These are phyloP conservation scores for Pluvialis apricaria DNA, from an alignment of 2,113 vertebrate species.

Conservation along the genomic window DNA sequence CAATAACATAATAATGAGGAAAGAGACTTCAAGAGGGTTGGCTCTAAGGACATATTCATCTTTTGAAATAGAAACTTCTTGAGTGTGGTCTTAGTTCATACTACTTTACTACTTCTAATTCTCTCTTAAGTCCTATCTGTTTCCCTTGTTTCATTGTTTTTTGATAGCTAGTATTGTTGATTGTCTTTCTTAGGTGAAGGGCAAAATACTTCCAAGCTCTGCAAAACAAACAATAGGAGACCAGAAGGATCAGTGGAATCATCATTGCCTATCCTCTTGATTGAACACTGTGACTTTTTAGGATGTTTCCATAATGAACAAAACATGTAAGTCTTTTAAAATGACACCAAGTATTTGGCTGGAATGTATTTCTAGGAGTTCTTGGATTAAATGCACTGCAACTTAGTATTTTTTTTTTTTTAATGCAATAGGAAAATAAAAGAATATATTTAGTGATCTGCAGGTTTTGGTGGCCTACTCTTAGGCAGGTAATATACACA, in stretches of 20 bases:
- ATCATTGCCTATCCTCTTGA: constrained; percentile 74
- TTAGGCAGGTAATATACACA: neutral
- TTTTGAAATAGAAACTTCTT: neutral
- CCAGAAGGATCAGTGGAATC: constrained; percentile 59
- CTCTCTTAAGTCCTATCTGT: neutral
- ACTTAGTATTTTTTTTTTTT: neutral
- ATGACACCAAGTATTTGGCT: neutral
- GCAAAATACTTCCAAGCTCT: neutral
- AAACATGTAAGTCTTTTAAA: constrained; percentile 58
- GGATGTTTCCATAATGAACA: neutral
- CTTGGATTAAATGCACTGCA: neutral
- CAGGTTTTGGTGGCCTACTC: neutral
- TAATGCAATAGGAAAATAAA: neutral
- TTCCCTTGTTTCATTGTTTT: neutral
- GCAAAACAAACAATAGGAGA: neutral
- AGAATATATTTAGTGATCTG: neutral
- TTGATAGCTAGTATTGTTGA: neutral
- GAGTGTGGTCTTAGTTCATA: neutral
- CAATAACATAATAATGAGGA: neutral
- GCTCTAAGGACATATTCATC: neutral
- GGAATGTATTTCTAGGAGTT: neutral
- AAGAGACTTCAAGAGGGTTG: neutral
- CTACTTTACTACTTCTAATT: neutral
- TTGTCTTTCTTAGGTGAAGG: constrained; percentile 17
- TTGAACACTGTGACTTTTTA: constrained; percentile 62